Percentiles rank a stretch among this genome's conserved stretches.
These are phyloP conservation scores for Phortica okadai DNA, from an alignment of 2,888 invertebrate species.

Conservation along the genomic window DNA sequence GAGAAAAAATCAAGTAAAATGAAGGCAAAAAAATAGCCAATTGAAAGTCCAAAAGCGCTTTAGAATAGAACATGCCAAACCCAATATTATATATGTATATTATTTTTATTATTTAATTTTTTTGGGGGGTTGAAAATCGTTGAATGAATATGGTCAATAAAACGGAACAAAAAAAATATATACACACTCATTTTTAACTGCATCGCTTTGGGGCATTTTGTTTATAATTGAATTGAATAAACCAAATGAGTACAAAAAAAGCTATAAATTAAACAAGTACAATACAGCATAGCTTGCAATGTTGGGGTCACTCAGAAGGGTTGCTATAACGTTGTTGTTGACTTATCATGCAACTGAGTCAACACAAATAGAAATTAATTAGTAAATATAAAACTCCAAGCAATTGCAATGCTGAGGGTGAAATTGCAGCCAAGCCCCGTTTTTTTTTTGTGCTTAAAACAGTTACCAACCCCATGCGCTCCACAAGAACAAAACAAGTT, in stretches of 20 bases:
- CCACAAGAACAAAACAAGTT: too few species aligned
- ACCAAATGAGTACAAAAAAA: not conserved
- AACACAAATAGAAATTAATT: slow-evolving; percentile 24
- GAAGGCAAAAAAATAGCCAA: not conserved
- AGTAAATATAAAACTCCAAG: not conserved
- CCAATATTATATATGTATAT: not conserved
- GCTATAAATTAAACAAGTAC: not conserved
- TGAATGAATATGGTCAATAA: not conserved
- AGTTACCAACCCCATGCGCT: not conserved
- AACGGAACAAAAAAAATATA: not conserved
- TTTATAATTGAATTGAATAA: slow-evolving; percentile 11
- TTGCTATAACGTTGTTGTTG: not conserved
- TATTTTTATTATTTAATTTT: not conserved
- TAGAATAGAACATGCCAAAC: not conserved
- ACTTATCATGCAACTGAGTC: not conserved
- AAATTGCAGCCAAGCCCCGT: not conserved
- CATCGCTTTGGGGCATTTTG: not conserved
- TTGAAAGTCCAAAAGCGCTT: not conserved
- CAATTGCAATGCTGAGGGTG: not conserved
- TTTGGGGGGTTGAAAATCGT: slow-evolving; percentile 21
- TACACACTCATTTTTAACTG: too few species aligned
- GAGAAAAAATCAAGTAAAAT: not conserved
- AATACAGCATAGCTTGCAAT: not conserved
- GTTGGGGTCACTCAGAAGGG: slow-evolving; percentile 16
- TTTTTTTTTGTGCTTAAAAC: not conserved